Evolutionary conservation across 2,113 vertebrate genomes (phyloP).

Genomic region (Microcebus ravelobensis): DNA sequence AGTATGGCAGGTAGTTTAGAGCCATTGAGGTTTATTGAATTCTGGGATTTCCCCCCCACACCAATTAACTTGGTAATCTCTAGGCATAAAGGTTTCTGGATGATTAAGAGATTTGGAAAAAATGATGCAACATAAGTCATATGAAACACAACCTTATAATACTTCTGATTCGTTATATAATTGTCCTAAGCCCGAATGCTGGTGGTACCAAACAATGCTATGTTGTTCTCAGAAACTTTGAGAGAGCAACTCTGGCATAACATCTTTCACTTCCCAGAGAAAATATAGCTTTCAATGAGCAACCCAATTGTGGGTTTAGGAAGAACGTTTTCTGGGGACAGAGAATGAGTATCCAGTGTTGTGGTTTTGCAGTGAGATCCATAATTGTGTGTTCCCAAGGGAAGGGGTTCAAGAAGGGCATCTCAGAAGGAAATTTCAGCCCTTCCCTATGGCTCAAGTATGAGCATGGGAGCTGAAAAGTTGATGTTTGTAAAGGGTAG

Average conservation of each 20-base stretch:
- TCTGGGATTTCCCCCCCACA: background rate
- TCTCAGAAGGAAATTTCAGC: constrained; percentile 25
- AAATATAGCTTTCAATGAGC: constrained; percentile 61
- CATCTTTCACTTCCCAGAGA: constrained; percentile 67
- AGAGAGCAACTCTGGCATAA: constrained; percentile 36
- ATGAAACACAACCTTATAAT: constrained; percentile 45
- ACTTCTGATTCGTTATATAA: constrained; percentile 54
- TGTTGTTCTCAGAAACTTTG: constrained; percentile 73
- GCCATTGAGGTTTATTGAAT: constrained; percentile 48
- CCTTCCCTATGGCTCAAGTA: background rate
- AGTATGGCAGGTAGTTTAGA: constrained; percentile 22
- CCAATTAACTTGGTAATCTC: constrained; percentile 66
- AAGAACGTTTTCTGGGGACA: background rate
- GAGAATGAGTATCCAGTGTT: constrained; percentile 45
- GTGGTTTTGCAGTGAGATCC: constrained; percentile 59
- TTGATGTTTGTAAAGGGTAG: background rate
- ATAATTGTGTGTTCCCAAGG: constrained; percentile 53
- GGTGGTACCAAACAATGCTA: constrained; percentile 43
- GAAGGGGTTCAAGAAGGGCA: constrained; percentile 50
- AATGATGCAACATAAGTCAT: constrained; percentile 53
- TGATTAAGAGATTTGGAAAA: constrained; percentile 71
- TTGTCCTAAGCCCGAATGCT: constrained; percentile 17
- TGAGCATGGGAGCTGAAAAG: background rate
- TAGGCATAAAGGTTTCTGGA: constrained; percentile 63
- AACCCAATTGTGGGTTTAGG: constrained; percentile 59